phyloP scores from a whole-genome alignment of 2,888 invertebrate species.

The Mythimna lalbum region DNA sequence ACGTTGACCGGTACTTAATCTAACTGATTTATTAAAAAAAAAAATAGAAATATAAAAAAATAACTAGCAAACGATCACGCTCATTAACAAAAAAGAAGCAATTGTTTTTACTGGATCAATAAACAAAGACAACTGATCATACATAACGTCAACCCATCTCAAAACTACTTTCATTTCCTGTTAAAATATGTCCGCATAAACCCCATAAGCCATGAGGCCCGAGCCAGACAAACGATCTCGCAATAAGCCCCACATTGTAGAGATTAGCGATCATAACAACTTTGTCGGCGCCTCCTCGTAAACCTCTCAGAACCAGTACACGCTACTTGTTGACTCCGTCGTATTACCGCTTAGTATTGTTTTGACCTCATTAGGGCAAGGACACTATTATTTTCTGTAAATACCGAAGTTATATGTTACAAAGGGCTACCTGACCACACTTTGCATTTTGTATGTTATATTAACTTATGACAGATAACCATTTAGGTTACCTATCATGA shows the following conservation, averaged over 20 bases:
- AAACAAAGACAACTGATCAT: neutral
- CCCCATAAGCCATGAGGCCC: neutral
- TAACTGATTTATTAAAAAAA: neutral
- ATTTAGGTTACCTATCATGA: too few species aligned
- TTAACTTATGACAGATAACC: too few species aligned
- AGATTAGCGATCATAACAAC: constrained; percentile 53
- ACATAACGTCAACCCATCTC: neutral
- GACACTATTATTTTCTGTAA: neutral
- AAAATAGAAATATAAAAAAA: neutral
- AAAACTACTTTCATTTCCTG: constrained; percentile 15
- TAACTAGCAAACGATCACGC: neutral
- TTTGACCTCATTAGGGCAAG: constrained; percentile 10
- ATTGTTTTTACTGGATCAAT: neutral
- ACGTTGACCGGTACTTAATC: neutral
- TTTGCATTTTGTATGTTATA: too few species aligned
- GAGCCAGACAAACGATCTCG: constrained; percentile 15
- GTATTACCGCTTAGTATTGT: constrained; percentile 17
- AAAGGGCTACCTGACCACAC: too few species aligned
- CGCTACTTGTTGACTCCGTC: constrained; percentile 45
- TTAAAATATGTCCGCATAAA: constrained; percentile 32
- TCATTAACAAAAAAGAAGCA: neutral
- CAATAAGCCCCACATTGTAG: constrained; percentile 36
- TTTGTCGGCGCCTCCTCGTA: constrained; percentile 46
- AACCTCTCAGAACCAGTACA: constrained; percentile 18
- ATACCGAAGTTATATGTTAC: neutral